A percentile compares a stretch with the other conserved stretches of the same genome.
phyloP scores from a whole-genome alignment of 35 echinoderm and acorn worm genomes.

The Amphiura filiformis region DNA sequence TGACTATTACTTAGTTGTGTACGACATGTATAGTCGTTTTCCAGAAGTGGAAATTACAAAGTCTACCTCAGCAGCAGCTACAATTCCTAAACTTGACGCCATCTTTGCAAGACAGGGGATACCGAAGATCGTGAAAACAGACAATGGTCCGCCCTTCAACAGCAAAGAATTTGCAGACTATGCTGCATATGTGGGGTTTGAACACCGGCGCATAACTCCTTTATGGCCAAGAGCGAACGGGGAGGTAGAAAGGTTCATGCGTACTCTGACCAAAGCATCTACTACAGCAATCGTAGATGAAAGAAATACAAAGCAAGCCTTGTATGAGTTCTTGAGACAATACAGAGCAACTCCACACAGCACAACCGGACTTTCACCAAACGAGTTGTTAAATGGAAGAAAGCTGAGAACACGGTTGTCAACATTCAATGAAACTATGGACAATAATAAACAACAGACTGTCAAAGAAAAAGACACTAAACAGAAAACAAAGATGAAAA shows the following conservation, averaged over 20 bases:
- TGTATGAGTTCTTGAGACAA: constrained; percentile 41
- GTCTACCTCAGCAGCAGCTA: constrained; percentile 55
- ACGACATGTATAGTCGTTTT: constrained; percentile 55
- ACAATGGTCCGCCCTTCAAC: constrained; percentile 53
- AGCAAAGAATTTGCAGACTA: constrained; percentile 34
- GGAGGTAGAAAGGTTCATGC: constrained; percentile 61
- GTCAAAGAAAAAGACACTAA: too few species aligned
- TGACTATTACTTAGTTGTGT: constrained; percentile 54
- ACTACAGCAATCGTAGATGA: constrained; percentile 18
- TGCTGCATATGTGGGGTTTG: constrained; percentile 51
- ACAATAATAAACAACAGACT: background rate
- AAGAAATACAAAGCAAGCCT: constrained; percentile 59
- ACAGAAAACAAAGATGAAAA: constrained; percentile 20
- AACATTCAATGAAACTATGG: background rate
- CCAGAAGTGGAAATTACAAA: constrained; percentile 56
- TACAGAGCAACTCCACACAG: constrained; percentile 67
- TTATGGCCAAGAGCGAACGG: constrained; percentile 59
- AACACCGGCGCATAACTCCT: constrained; percentile 29
- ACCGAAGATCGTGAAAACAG: constrained; percentile 41
- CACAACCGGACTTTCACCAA: constrained; percentile 27
- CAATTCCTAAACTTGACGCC: constrained; percentile 27
- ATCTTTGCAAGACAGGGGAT: constrained; percentile 38
- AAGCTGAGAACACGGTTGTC: constrained; percentile 18
- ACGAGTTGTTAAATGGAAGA: constrained; percentile 30
- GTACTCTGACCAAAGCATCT: constrained; percentile 31